Evolutionary conservation across 2,113 vertebrate species (phyloP), one percentile per base, ranked within the genome.

Genomic region (Phylloscopus trochilus): DNA sequence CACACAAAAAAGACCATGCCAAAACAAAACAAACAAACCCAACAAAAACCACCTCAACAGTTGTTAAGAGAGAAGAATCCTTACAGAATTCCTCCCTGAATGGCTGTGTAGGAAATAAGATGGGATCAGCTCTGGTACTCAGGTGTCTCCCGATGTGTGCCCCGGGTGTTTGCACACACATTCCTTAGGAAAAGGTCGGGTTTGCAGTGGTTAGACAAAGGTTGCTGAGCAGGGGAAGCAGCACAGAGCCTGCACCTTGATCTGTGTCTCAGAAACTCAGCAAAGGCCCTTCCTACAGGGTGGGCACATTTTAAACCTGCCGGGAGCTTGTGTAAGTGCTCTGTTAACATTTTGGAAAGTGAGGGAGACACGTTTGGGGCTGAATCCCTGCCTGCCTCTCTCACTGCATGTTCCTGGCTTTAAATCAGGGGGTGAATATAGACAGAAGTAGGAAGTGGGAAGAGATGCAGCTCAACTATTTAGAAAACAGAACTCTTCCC

Each of bases 141-240:
- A 52, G 44, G 13, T 44, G 60, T 30, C 19, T 83, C 47, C 72
- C 37, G 19, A 2, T 19, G 28, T 21, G 21, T 18, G 27, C 15
- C 33, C n/a, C 5, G 4, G 15, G 10, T 55, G 17, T 53, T 58
- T 58, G 66, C 33, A 8, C 9, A 16, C 15, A 12, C 22, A 8
- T 23, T 83, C 23, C 37, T 69, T 12, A n/a, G 28, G 39, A 76
- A 87, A 91, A 33, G 0, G 0, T 11, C 0, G 9, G 10, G 23
- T 63, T 55, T 82, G 46, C 7, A 33, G 33, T 15, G 52, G 22
- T 70, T 27, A 31, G 52, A 72, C 18, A 3, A 73, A 53, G 26
- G 22, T 33, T 83, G 63, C 49, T 14, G 33, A 75, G 37, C 62
- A 51, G 33, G 31, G 44, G 53, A 39, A 64, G 53, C 70, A 70